A percentile compares a stretch with the other conserved stretches of the same genome.
These are phyloP conservation scores for Eptesicus fuscus DNA, from an alignment of 2,113 vertebrate genomes.

Conservation along the genomic window DNA sequence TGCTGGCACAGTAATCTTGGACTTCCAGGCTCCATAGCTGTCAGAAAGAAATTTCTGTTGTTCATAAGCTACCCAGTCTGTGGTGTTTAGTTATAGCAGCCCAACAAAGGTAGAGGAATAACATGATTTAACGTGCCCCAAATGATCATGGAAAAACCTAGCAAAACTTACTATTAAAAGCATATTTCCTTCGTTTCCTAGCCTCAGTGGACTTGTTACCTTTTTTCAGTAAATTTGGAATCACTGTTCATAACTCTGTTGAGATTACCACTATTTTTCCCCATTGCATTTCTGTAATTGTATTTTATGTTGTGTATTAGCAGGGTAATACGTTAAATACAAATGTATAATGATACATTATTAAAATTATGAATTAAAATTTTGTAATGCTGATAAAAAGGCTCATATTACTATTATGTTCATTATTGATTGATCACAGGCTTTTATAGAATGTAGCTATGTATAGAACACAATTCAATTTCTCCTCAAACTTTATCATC, in stretches of 20 bases:
- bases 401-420: neutral
- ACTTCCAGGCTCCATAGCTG: neutral
- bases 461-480: neutral
- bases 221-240: neutral
- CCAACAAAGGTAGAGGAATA: neutral
- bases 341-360: neutral
- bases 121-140: neutral
- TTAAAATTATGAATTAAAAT: neutral
- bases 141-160: neutral
- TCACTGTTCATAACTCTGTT: neutral
- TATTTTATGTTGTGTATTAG: neutral
- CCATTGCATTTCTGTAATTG: neutral
- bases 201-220: neutral
- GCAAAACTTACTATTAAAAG: neutral
- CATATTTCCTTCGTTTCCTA: neutral
- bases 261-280: neutral
- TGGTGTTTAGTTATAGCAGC: neutral
- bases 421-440: neutral
- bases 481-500: neutral
- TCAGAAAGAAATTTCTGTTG: neutral
- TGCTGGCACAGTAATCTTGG: neutral
- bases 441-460: neutral
- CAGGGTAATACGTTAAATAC: neutral
- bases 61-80: neutral
- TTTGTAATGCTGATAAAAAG: neutral